phyloP scores from a whole-genome alignment of 2,797 vertebrate genomes.

The Pitangus sulphuratus region DNA sequence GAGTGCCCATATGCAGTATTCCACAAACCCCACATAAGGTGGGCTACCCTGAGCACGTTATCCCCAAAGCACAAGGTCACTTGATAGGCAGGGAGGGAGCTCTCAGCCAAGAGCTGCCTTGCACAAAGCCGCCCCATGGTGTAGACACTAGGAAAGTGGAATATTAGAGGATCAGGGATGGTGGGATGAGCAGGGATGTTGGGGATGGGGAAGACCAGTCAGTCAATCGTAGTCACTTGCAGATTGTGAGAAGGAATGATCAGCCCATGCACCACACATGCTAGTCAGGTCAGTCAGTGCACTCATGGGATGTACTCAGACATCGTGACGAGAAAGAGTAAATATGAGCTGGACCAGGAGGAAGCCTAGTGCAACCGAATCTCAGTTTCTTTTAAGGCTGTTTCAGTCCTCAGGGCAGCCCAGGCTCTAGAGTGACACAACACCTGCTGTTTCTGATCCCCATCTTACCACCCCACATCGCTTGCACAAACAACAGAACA shows the following conservation, averaged over 20 bases:
- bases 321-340: neutral
- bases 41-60: neutral
- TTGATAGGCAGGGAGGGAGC: conserved; percentile 19
- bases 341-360: neutral
- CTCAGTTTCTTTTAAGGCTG: neutral
- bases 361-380: neutral
- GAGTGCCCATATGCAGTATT: neutral
- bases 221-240: neutral
- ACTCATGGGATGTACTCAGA: neutral
- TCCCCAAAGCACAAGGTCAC: conserved; percentile 69
- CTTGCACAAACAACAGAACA: neutral
- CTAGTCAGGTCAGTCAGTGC: neutral
- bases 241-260: neutral
- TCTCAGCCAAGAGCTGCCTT: neutral
- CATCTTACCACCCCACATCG: neutral
- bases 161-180: neutral
- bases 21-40: neutral
- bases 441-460: neutral
- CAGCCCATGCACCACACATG: neutral
- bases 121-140: neutral
- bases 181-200: neutral
- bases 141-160: neutral
- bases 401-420: neutral
- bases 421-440: neutral
- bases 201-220: neutral